phyloP scores from a whole-genome alignment of 2,113 vertebrate species.

The Petaurus breviceps region DNA sequence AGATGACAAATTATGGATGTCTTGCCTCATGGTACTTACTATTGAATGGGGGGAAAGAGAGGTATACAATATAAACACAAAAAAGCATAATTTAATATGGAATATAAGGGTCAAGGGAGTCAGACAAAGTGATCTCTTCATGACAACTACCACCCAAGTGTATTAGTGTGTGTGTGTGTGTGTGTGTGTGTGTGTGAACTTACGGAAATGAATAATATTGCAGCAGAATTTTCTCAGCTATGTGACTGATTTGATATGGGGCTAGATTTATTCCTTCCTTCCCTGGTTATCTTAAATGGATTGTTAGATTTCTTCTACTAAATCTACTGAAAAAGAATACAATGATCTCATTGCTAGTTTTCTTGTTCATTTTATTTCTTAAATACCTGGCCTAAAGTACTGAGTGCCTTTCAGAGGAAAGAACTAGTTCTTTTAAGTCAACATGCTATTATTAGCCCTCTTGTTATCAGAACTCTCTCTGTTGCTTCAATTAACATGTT shows the following conservation, averaged over 20 bases:
- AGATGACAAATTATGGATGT: background rate
- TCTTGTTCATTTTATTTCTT: background rate
- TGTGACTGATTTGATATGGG: background rate
- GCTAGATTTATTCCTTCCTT: background rate
- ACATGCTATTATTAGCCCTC: background rate
- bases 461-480: background rate
- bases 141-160: background rate
- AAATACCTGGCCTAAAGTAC: background rate
- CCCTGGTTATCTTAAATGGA: background rate
- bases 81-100: background rate
- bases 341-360: background rate
- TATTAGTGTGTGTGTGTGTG: background rate
- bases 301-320: background rate
- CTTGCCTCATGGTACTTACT: background rate
- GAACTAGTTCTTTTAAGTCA: background rate
- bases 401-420: background rate
- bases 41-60: background rate
- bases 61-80: background rate
- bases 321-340: background rate
- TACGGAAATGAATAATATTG: background rate
- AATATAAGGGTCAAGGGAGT: background rate
- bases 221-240: background rate
- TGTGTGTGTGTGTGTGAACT: background rate
- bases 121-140: background rate
- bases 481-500: background rate